Evolutionary conservation across 2,888 invertebrate genomes (phyloP).

Genomic region (Xestoiulus laeticollis): DNA sequence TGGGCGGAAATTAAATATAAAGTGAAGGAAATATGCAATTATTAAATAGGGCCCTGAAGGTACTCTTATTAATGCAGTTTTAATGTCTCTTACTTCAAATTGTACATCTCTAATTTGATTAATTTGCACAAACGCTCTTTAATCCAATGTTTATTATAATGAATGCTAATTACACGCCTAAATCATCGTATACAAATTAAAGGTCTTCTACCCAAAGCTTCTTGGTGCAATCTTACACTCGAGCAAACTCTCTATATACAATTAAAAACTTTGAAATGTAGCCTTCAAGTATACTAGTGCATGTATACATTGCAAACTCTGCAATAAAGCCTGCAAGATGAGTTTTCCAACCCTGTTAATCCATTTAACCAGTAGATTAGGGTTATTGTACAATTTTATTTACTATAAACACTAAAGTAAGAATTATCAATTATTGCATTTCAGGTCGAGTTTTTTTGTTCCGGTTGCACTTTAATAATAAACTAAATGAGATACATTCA

Average conservation of each 20-base stretch:
- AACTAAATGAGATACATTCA: no score
- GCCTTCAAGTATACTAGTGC: background rate
- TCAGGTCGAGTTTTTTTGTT: no score
- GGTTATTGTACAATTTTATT: background rate
- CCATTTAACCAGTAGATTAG: background rate
- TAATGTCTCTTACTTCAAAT: background rate
- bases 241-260: background rate
- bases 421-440: no score
- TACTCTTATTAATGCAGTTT: background rate
- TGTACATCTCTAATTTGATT: background rate
- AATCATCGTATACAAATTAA: background rate
- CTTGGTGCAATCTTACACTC: background rate
- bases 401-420: background rate
- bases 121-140: background rate
- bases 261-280: background rate
- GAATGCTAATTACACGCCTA: background rate
- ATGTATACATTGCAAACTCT: background rate
- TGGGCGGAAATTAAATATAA: background rate
- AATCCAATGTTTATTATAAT: slow-evolving; percentile 5
- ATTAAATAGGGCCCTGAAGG: background rate
- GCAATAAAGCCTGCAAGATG: background rate
- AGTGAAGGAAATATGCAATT: background rate
- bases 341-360: background rate
- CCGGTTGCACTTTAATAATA: no score
- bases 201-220: background rate